Evolutionary conservation across 1,140 invertebrate genomes (phyloP), one percentile per base, ranked within the genome.

Genomic region (Armadillidium nasatum): DNA sequence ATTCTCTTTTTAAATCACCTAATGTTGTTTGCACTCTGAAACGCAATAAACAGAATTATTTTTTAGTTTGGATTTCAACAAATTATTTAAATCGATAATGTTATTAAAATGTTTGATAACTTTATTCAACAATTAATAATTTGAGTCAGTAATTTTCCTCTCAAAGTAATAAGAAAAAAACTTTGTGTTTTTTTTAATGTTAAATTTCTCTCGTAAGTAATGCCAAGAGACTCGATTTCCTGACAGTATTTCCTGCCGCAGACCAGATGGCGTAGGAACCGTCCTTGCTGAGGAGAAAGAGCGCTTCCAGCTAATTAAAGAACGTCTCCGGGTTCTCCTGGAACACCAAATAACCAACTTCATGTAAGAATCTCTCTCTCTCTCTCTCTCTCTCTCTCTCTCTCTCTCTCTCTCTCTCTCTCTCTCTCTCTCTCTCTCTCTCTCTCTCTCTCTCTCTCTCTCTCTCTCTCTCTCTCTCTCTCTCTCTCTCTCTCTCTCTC

Each of bases 301-400:
- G 83, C 96, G 96, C 83, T 99, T 99, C 86, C 92, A 95, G 76
- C 94, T 97, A 84, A 94, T 99, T 76, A 99, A 98, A 85, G 96
- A 99, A 83, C 88, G 96, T 71, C 87, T 99, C 73, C 89, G 94
- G 83, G 90, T 94, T 81, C 87, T 99, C 74, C 86, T 99, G 68
- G 97, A 99, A 86, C 92, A 97, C 86, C 97, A 99, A 89, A 98
- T 99, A 76, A 99, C 97, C 4, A 97, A 99, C 88, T 99, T 99
- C 87, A 91, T 95, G 92, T 93, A 88, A 83, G 71, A 81, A 11
- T 44, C n/a, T 0, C 45, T 10, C 4, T 44, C 70, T 13, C 21
- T 72, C 11, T 50, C 44, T 22, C 76, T 21, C 43, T 50, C 44
- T 22, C 76, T 21, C 43, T 44, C 21, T 0, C 45, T 10, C 4